Conservation (phyloP, 2,888 invertebrate species). For the Diarsia mendica region DNA sequence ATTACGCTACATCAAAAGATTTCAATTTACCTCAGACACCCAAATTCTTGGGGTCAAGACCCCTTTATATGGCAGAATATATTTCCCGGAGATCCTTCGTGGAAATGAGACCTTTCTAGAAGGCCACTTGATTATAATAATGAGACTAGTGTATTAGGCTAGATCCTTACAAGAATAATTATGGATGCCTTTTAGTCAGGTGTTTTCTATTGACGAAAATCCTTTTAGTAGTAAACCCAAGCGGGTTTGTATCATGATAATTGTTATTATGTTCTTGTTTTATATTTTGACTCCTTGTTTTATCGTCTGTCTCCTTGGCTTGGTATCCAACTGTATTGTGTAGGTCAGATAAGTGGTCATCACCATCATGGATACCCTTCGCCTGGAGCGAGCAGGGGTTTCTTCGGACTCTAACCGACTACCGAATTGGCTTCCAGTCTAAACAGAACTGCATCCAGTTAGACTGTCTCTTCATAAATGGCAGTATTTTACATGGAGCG, state of each 20-base stretch:
- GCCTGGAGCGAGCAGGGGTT: too few species aligned
- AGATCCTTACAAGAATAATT: slow-evolving; percentile 34
- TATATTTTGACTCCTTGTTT: not conserved
- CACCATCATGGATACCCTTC: not conserved
- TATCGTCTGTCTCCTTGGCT: too few species aligned
- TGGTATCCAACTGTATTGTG: not conserved
- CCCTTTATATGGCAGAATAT: slow-evolving; percentile 31
- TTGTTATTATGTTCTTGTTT: not conserved
- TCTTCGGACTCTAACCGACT: too few species aligned
- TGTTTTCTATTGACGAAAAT: not conserved
- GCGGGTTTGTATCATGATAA: too few species aligned
- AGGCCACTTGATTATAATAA: slow-evolving; percentile 51
- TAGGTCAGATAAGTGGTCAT: not conserved
- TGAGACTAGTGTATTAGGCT: slow-evolving; percentile 38
- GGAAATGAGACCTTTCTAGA: slow-evolving; percentile 33
- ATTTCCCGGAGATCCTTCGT: slow-evolving; percentile 39
- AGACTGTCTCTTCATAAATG: not conserved
- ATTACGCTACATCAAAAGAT: slow-evolving; percentile 33
- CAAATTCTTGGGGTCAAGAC: slow-evolving; percentile 28
- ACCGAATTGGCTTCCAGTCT: not conserved
- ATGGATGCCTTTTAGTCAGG: not conserved
- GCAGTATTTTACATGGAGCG: not conserved
- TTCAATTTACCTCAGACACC: slow-evolving; percentile 25
- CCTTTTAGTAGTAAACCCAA: not conserved
- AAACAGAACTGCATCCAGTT: not conserved